Evolutionary conservation across 2,113 vertebrate species (phyloP).

Genomic region (Chascanopsetta lugubris): DNA sequence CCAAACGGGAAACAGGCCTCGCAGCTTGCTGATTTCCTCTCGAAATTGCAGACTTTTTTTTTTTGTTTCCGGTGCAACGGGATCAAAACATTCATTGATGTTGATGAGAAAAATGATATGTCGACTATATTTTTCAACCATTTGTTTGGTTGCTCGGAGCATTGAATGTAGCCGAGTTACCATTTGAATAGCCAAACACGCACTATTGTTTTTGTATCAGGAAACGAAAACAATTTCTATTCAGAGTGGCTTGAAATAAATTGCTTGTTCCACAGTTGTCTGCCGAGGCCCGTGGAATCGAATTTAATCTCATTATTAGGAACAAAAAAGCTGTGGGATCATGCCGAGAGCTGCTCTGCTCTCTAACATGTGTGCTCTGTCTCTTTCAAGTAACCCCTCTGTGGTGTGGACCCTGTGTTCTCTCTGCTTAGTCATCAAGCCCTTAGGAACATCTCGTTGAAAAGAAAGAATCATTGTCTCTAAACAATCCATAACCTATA

Average conservation of each 20-base stretch:
- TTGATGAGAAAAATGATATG: constrained; percentile 21
- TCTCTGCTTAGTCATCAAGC: background rate
- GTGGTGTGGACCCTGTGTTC: constrained; percentile 5
- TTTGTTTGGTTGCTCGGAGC: background rate
- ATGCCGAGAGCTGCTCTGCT: background rate
- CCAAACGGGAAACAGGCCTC: background rate
- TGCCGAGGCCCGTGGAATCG: background rate
- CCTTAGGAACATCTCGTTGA: background rate
- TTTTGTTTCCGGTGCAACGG: constrained; percentile 21
- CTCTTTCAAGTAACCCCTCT: background rate
- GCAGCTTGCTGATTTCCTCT: background rate
- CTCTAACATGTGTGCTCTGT: background rate
- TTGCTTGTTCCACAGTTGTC: background rate
- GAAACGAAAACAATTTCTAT: too few species aligned
- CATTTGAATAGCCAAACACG: too few species aligned
- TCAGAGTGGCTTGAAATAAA: too few species aligned
- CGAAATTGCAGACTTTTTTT: constrained; percentile 21
- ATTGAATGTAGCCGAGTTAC: too few species aligned
- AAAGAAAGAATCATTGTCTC: background rate
- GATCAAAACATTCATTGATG: constrained; percentile 11
- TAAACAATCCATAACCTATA: background rate
- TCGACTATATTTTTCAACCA: background rate
- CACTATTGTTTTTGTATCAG: too few species aligned
- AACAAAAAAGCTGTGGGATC: constrained; percentile 3
- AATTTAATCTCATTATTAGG: background rate